These are phyloP conservation scores for Gastrophysa polygoni DNA, from an alignment of 2,888 invertebrate genomes.

Conservation along the genomic window DNA sequence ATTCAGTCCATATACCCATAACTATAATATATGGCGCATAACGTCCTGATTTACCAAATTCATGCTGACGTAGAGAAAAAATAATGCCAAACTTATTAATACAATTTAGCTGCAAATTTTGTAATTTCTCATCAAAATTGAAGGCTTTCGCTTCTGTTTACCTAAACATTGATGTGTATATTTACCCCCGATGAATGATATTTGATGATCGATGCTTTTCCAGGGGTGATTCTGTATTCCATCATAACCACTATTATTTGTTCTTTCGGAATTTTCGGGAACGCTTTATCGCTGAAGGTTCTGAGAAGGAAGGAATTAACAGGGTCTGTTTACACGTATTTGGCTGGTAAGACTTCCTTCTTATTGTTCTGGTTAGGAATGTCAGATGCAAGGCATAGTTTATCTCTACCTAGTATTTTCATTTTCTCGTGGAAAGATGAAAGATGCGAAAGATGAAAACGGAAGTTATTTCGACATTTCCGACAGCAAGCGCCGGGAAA, in stretches of 20 bases:
- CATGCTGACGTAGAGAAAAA: too few species aligned
- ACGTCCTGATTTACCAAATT: too few species aligned
- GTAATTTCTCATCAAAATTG: too few species aligned
- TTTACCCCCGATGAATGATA: background rate
- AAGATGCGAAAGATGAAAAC: slow-evolving; percentile 3
- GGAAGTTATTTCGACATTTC: slow-evolving; percentile 33
- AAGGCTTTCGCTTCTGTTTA: too few species aligned
- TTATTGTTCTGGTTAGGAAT: background rate
- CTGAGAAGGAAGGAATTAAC: slow-evolving; percentile 46
- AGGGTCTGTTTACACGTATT: slow-evolving; percentile 53
- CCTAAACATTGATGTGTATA: too few species aligned
- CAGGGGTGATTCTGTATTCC: slow-evolving; percentile 51
- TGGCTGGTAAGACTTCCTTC: slow-evolving; percentile 46
- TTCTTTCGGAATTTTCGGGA: slow-evolving; percentile 51
- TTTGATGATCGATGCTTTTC: slow-evolving; percentile 14
- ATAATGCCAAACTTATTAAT: too few species aligned
- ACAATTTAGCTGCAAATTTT: too few species aligned
- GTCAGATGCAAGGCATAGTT: background rate
- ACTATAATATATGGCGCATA: too few species aligned
- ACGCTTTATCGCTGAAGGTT: slow-evolving; percentile 49
- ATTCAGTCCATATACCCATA: too few species aligned
- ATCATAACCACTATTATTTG: slow-evolving; percentile 51
- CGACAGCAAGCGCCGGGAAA: slow-evolving; percentile 4
- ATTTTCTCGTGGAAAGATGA: background rate
- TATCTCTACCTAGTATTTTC: background rate